Conservation (phyloP, 2,113 vertebrate species). For the Eclectus roratus region DNA sequence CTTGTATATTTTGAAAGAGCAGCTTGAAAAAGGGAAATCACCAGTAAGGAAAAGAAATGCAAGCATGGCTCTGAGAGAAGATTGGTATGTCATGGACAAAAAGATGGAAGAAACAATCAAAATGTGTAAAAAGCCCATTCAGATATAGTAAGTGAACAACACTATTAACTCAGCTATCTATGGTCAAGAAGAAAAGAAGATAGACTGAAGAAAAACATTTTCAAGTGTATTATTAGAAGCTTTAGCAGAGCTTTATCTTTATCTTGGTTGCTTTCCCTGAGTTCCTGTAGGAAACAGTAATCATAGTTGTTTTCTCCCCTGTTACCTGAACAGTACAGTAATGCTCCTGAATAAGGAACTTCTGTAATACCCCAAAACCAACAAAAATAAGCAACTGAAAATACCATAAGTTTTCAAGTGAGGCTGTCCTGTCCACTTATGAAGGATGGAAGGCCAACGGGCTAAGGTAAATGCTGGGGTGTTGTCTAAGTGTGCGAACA, state of each 20-base stretch:
- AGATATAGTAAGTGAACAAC: background rate
- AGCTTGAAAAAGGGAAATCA: background rate
- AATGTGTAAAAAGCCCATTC: background rate
- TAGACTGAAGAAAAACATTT: background rate
- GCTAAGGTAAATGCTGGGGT: background rate
- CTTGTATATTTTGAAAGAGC: background rate
- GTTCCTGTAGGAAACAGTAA: background rate
- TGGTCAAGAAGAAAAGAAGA: background rate
- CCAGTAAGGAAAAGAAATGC: background rate
- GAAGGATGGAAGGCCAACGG: background rate
- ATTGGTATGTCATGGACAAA: background rate
- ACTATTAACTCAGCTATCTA: background rate
- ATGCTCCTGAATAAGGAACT: background rate
- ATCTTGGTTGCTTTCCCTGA: background rate
- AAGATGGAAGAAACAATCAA: background rate
- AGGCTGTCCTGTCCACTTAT: background rate
- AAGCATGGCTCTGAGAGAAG: background rate
- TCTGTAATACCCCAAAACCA: background rate
- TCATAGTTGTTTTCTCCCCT: background rate
- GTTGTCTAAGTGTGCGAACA: background rate
- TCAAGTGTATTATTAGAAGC: background rate
- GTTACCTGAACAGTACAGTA: background rate
- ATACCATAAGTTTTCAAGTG: background rate
- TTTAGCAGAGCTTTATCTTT: background rate
- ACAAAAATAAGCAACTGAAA: background rate